Conservation (phyloP, 30 jellyfish, hydroid and myxozoan species). For the Clytia hemisphaerica region DNA sequence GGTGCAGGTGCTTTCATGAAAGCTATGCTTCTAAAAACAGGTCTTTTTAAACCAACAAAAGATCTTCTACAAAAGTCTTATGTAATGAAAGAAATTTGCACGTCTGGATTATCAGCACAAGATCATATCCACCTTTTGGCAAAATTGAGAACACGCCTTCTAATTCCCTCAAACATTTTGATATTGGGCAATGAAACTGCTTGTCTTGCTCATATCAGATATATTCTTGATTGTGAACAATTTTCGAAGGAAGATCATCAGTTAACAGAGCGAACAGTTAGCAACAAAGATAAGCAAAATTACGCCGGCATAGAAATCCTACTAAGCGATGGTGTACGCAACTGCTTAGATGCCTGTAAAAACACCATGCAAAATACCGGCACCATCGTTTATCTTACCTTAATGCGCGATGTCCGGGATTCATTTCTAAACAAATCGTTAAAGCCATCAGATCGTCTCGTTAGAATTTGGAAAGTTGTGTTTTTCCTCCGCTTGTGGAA, state of each 20-base stretch:
- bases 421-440: constrained; percentile 40
- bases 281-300: constrained; percentile 2
- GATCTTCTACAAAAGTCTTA: constrained; percentile 2
- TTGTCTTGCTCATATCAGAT: not conserved
- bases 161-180: not conserved
- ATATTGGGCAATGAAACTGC: not conserved
- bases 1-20: constrained; percentile 51
- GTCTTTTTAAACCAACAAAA: constrained; percentile 9
- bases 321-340: no score
- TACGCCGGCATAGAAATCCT: not conserved
- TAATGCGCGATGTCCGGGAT: constrained; percentile 37
- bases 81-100: not conserved
- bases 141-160: constrained; percentile 24
- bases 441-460: constrained; percentile 22
- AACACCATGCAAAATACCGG: constrained; percentile 13
- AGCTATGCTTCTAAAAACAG: constrained; percentile 27
- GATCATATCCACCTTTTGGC: constrained; percentile 38
- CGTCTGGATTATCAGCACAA: constrained; percentile 31
- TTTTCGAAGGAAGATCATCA: not conserved
- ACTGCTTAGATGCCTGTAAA: no score
- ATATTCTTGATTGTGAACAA: not conserved
- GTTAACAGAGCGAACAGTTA: not conserved
- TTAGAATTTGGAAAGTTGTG: constrained; percentile 5
- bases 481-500: constrained; percentile 30
- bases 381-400: constrained; percentile 9